Evolutionary conservation across 92 coral and sea anemone species (phyloP).

Genomic region (Zoanthus solanderi): DNA sequence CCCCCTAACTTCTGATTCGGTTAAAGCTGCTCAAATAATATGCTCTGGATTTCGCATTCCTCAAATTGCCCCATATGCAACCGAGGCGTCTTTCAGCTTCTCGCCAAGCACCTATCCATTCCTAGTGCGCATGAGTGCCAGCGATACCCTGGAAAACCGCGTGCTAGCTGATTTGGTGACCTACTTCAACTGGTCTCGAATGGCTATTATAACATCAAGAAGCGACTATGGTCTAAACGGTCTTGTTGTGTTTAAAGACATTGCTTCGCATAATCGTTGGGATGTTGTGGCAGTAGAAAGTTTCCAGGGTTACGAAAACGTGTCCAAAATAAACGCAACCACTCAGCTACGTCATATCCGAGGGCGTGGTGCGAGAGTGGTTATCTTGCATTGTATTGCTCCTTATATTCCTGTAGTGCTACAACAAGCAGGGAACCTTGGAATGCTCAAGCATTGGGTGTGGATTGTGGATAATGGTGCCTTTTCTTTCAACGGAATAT

Average conservation of each 20-base stretch:
- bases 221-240: conserved; percentile 83
- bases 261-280: conserved; percentile 88
- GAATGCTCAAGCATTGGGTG: conserved; percentile 82
- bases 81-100: conserved; percentile 81
- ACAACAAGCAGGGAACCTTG: conserved; percentile 81
- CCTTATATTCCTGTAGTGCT: conserved; percentile 66
- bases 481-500: conserved; percentile 73
- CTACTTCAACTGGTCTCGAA: conserved; percentile 83
- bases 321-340: conserved; percentile 75
- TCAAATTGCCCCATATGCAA: conserved; percentile 83
- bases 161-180: conserved; percentile 78
- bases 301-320: conserved; percentile 72
- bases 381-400: conserved; percentile 76
- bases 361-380: conserved; percentile 79
- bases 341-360: conserved; percentile 78
- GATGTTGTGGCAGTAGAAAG: conserved; percentile 77
- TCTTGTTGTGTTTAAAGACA: conserved; percentile 76
- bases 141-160: conserved; percentile 76
- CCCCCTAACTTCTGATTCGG: conserved; percentile 75
- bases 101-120: conserved; percentile 71
- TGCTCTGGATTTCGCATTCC: conserved; percentile 86
- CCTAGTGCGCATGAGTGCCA: conserved; percentile 84
- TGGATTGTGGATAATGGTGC: conserved; percentile 87
- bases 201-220: conserved; percentile 83
- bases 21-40: conserved; percentile 76